phyloP scores from a whole-genome alignment of 2,113 vertebrate species.

The Ornithorhynchus anatinus region DNA sequence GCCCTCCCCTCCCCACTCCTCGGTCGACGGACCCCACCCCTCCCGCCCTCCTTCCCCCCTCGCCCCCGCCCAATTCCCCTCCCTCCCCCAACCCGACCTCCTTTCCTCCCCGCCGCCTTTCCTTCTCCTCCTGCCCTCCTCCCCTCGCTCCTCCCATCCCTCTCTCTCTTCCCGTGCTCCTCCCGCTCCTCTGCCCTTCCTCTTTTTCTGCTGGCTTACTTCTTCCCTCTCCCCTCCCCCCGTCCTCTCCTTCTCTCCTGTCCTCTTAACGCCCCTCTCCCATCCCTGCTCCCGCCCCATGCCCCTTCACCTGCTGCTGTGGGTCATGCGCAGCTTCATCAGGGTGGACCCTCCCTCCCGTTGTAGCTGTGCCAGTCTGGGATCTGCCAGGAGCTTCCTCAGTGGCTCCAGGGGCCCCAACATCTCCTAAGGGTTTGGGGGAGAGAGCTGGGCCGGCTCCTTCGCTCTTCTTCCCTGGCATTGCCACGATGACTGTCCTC shows the following conservation, averaged over 20 bases:
- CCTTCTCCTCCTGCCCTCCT: no score
- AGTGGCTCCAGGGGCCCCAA: conserved; percentile 77
- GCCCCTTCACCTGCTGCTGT: conserved; percentile 60
- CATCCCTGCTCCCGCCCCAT: no score
- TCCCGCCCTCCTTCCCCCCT: background rate
- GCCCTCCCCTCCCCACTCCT: background rate
- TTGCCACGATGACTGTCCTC: background rate
- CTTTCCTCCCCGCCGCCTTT: background rate
- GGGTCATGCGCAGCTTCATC: conserved; percentile 73
- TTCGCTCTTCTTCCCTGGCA: no score
- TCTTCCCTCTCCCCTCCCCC: no score
- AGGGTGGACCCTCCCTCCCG: conserved; percentile 84
- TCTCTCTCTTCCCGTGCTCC: background rate
- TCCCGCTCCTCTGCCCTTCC: no score
- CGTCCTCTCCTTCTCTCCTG: background rate
- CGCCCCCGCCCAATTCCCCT: background rate
- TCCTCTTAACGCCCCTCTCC: background rate
- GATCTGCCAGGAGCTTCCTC: conserved; percentile 80
- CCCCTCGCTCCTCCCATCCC: no score
- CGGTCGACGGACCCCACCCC: background rate
- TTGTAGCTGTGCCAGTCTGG: conserved; percentile 81
- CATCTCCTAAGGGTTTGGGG: conserved; percentile 45
- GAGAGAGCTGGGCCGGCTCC: background rate
- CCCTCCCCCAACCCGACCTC: background rate
- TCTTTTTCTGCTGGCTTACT: no score